These are phyloP conservation scores for Sphaeramia orbicularis DNA, from an alignment of 2,797 vertebrate species.

Conservation along the genomic window DNA sequence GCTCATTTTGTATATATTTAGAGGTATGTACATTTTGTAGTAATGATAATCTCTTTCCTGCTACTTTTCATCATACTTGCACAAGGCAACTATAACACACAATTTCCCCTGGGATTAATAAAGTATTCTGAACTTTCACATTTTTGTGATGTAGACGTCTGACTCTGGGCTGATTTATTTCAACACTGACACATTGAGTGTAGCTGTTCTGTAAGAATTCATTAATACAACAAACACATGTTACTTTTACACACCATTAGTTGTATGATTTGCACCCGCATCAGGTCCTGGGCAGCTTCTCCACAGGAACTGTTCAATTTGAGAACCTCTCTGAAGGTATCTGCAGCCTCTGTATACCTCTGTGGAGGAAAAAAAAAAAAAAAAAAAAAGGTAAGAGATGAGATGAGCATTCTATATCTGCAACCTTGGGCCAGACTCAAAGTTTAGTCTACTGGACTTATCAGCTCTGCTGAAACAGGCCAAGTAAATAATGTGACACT, in stretches of 20 bases:
- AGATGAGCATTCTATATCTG: background rate
- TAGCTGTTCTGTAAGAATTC: too few relatives aligned
- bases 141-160: too few relatives aligned
- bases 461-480: constrained; percentile 26
- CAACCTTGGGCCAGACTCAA: constrained; percentile 6
- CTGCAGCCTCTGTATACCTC: constrained; percentile 86
- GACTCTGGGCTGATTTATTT: too few relatives aligned
- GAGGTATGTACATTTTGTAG: too few relatives aligned
- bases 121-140: too few relatives aligned
- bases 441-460: constrained; percentile 13
- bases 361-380: constrained; percentile 49
- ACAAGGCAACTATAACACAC: too few relatives aligned
- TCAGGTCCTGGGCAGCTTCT: constrained; percentile 86
- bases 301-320: constrained; percentile 72
- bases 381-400: too few relatives aligned
- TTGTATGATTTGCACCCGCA: constrained; percentile 81
- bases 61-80: too few relatives aligned
- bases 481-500: constrained; percentile 29
- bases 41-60: too few relatives aligned
- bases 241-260: constrained; percentile 73
- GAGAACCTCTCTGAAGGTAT: constrained; percentile 86
- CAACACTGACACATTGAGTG: background rate
- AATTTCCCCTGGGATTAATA: too few relatives aligned
- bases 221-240: background rate
- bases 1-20: too few relatives aligned